Percentiles rank a stretch among this genome's conserved stretches.
These are phyloP conservation scores for Nephila pilipes DNA, from an alignment of 1,140 invertebrate genomes.

Conservation along the genomic window DNA sequence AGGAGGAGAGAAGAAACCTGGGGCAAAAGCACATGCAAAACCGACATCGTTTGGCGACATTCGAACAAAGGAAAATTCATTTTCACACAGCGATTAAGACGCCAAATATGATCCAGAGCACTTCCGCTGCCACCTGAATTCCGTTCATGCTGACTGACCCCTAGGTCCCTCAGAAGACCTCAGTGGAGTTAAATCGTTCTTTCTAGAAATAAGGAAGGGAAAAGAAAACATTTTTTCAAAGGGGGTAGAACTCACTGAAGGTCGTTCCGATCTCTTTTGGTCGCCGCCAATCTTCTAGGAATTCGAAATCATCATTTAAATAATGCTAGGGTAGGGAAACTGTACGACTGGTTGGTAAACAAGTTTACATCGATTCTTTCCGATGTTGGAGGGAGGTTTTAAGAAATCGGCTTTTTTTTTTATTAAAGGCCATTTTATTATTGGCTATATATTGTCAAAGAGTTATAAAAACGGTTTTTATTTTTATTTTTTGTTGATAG, in stretches of 20 bases:
- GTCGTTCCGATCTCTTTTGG: not conserved
- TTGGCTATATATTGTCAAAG: too few relatives aligned
- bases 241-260: not conserved
- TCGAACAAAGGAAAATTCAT: not conserved
- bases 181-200: not conserved
- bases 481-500: too few relatives aligned
- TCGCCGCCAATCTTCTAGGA: not conserved
- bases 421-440: too few relatives aligned
- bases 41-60: not conserved
- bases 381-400: too few relatives aligned
- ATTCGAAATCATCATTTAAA: constrained; percentile 23
- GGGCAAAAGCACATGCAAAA: too few relatives aligned
- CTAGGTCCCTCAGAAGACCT: constrained; percentile 5
- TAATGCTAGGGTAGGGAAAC: constrained; percentile 3
- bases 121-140: constrained; percentile 67
- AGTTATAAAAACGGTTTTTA: too few relatives aligned
- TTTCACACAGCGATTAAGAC: constrained; percentile 1
- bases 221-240: not conserved
- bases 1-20: too few relatives aligned
- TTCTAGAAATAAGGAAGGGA: not conserved
- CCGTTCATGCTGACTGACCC: constrained; percentile 25
- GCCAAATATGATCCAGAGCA: not conserved
- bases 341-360: constrained; percentile 6
- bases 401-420: too few relatives aligned
- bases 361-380: not conserved